Evolutionary conservation across 2,797 vertebrate genomes (phyloP).

Genomic region (Pangasius krempfi): DNA sequence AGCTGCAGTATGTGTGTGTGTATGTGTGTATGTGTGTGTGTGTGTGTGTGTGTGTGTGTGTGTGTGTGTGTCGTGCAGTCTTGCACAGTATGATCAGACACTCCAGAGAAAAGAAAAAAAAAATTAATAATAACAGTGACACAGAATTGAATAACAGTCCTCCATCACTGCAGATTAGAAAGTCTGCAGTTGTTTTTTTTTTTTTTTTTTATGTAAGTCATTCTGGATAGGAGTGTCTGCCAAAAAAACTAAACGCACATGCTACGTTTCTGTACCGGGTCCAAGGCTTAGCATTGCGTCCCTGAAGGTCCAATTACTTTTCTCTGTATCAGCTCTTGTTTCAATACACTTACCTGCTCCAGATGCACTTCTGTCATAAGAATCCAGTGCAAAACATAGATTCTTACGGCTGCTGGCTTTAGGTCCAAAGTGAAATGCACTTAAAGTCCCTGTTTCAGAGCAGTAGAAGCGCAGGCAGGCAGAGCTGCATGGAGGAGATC

Average conservation of each 20-base stretch:
- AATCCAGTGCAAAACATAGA: conserved; percentile 21
- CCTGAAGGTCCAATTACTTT: conserved; percentile 41
- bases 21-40: conserved; percentile 27
- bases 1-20: conserved; percentile 48
- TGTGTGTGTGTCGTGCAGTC: background rate
- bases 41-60: conserved; percentile 41
- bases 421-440: conserved; percentile 52
- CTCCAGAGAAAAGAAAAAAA: conserved; percentile 59
- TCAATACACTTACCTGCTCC: conserved; percentile 17
- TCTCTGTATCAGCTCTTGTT: conserved; percentile 30
- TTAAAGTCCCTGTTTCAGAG: conserved; percentile 45
- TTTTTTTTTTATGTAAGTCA: background rate
- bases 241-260: conserved; percentile 22
- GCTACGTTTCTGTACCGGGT: conserved; percentile 34
- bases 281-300: conserved; percentile 24
- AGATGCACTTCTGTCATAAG: conserved; percentile 46
- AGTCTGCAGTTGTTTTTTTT: background rate
- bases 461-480: conserved; percentile 6
- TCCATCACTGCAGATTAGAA: conserved; percentile 17
- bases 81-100: conserved; percentile 51
- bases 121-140: background rate
- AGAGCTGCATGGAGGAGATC: conserved; percentile 25
- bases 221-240: conserved; percentile 10
- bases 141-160: conserved; percentile 16
- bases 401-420: conserved; percentile 29